Evolutionary conservation across 2,797 vertebrate species (phyloP).

Genomic region (Leontocebus nigricollis): DNA sequence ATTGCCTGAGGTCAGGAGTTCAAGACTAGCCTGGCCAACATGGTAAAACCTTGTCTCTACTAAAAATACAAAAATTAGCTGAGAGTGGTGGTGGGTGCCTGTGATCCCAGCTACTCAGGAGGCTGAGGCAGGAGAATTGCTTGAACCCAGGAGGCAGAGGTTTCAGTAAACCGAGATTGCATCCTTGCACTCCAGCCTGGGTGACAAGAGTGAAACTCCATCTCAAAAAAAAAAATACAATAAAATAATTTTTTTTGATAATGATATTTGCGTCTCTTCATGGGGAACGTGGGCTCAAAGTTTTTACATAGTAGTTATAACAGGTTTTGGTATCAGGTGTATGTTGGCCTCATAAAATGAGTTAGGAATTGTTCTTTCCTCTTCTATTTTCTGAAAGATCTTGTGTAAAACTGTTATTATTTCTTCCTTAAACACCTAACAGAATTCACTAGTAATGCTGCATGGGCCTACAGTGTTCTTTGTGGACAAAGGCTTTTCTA

Average conservation of each 20-base stretch:
- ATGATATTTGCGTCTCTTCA: not conserved
- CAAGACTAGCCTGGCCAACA: not conserved
- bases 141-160: not conserved
- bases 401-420: not conserved
- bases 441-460: not conserved
- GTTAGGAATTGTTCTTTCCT: not conserved
- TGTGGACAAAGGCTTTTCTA: not conserved
- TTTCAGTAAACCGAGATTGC: not conserved
- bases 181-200: not conserved
- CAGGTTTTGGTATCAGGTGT: not conserved
- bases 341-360: not conserved
- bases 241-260: not conserved
- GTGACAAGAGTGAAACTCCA: not conserved
- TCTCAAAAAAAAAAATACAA: not conserved
- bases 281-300: not conserved
- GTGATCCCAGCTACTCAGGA: not conserved
- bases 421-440: not conserved
- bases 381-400: not conserved
- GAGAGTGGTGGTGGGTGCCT: not conserved
- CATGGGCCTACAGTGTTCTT: not conserved
- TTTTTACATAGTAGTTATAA: not conserved
- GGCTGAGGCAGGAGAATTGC: not conserved
- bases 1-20: not conserved
- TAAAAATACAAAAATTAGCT: not conserved
- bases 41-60: not conserved